Percentiles rank a stretch among this genome's conserved stretches.
Evolutionary conservation across 2,797 vertebrate species (phyloP).

Genomic region (Silurus aristotelis): DNA sequence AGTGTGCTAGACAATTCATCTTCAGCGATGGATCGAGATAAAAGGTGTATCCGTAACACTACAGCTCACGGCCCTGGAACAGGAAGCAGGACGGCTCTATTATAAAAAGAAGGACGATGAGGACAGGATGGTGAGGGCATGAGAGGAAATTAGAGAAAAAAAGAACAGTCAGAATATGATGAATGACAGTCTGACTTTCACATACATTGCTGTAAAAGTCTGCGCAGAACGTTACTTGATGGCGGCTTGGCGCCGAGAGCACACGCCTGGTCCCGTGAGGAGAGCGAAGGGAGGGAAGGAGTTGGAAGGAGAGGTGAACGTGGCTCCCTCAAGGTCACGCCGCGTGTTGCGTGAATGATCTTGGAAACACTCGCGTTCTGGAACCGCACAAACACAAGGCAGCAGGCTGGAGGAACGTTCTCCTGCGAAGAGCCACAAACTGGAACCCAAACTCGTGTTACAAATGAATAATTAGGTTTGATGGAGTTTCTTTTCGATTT

Average conservation of each 20-base stretch:
- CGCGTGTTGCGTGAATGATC: conserved; percentile 63
- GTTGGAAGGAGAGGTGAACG: conserved; percentile 52
- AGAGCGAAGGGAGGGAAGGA: conserved; percentile 41
- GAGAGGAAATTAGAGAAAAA: conserved; percentile 7
- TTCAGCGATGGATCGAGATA: neutral
- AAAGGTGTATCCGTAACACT: neutral
- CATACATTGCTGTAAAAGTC: conserved; percentile 22
- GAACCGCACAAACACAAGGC: conserved; percentile 59
- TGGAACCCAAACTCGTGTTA: conserved; percentile 62
- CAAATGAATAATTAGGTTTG: conserved; percentile 25
- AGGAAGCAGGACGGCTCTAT: neutral
- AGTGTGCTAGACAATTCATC: neutral
- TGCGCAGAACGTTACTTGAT: conserved; percentile 62
- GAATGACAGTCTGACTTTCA: conserved; percentile 58
- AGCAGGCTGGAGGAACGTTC: conserved; percentile 58
- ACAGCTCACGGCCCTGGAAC: neutral
- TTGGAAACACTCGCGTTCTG: conserved; percentile 62
- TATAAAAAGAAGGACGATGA: neutral
- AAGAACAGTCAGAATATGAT: conserved; percentile 41
- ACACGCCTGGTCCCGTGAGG: conserved; percentile 33
- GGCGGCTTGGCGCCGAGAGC: conserved; percentile 44
- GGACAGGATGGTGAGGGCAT: neutral
- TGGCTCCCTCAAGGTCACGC: conserved; percentile 67
- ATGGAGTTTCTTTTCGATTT: conserved; percentile 55
- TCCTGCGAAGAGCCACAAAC: conserved; percentile 58